Evolutionary conservation across 2,888 invertebrate species (phyloP), one percentile per base, ranked within the genome.

Genomic region (Metopia argyrocephala): DNA sequence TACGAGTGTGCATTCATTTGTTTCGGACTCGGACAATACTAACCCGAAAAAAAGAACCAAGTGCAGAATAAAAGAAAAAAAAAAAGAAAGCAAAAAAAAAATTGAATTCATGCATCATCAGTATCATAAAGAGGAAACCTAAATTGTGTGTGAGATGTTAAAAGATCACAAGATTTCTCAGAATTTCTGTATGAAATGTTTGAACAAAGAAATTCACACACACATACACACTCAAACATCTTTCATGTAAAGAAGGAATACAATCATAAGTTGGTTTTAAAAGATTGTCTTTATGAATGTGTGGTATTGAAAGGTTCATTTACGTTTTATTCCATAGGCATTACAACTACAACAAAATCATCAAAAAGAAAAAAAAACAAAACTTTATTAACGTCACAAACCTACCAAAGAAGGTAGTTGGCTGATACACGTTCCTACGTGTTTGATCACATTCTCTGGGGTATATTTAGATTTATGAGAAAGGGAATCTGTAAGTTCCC

Each of bases 181-280:
- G 81, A 81, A 81, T 81, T 81, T 86, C 85, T 84, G 84, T 86
- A 85, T 85, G 86, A 85, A 87, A 78, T n/a, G n/a, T n/a, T 85
- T 76, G 38, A 38, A 73, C 82, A 83, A 70, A 83, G 81, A 85
- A 79, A n/a, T n/a, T n/a, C 68, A 56, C 48, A 50, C 31, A 61
- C 69, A 74, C 27, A 46, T 28, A 71, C 25, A 28, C 28, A 66
- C 52, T 48, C 48, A 64, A 4, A 7, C n/a, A n/a, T 46, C 2
- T 31, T 31, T 31, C 5, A 31, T 31, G 31, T 18, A 23, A 21
- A 0, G 2, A 12, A 23, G 25, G 15, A 23, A 50, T 9, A 75
- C 38, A 56, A 25, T 46, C 48, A 27, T 69, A 66, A 46, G 23
- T 6, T 6, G 31, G 9, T 6, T 38, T 28, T 21, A 71, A 54